Evolutionary conservation across 2,797 vertebrate species (phyloP).

Genomic region (Rhodeus uyekii): DNA sequence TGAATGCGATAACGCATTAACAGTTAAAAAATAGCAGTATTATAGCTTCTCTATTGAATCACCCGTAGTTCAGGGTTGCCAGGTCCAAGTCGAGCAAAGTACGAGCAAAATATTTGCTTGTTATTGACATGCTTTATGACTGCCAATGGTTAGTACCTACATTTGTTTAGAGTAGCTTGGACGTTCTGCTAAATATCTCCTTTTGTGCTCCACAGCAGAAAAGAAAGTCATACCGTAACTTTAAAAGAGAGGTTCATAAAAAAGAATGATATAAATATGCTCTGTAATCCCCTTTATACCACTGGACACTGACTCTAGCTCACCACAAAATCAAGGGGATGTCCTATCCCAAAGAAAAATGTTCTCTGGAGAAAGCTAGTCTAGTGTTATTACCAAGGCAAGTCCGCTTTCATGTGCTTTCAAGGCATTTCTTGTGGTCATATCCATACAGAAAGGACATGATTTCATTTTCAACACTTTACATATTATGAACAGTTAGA

Average conservation of each 20-base stretch:
- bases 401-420: slow-evolving; percentile 59
- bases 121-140: background rate
- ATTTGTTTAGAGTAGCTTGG: background rate
- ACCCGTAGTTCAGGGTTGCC: too few relatives aligned
- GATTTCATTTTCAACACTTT: slow-evolving; percentile 12
- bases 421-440: background rate
- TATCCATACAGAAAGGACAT: slow-evolving; percentile 56
- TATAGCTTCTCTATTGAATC: too few relatives aligned
- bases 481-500: background rate
- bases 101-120: too few relatives aligned
- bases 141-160: background rate
- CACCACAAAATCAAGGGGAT: slow-evolving; percentile 69
- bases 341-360: slow-evolving; percentile 63
- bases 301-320: slow-evolving; percentile 35
- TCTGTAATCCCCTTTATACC: slow-evolving; percentile 56
- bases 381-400: slow-evolving; percentile 53
- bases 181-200: slow-evolving; percentile 1
- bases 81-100: too few relatives aligned
- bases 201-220: background rate
- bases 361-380: slow-evolving; percentile 61
- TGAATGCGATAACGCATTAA: too few relatives aligned
- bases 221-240: background rate
- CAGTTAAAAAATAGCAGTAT: too few relatives aligned
- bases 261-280: slow-evolving; percentile 30
- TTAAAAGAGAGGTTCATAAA: background rate